phyloP scores from a whole-genome alignment of 2,797 vertebrate species.

The Cossypha polioptera region DNA sequence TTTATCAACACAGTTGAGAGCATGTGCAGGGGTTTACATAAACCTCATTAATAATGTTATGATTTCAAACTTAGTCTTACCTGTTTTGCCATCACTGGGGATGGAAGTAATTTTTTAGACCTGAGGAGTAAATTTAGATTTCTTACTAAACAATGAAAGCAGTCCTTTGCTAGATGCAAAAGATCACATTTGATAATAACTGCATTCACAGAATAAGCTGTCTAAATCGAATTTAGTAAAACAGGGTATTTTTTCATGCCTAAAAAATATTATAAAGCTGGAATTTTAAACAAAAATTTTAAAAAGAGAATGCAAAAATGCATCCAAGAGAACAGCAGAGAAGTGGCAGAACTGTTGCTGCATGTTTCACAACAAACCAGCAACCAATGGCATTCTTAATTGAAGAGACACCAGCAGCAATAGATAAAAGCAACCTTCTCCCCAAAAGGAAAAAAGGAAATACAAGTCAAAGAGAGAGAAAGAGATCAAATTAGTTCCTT shows the following conservation, averaged over 20 bases:
- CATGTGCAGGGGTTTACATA: background rate
- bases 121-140: background rate
- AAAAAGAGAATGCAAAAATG: background rate
- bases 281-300: background rate
- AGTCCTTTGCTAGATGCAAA: background rate
- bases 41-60: background rate
- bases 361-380: background rate
- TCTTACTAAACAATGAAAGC: background rate
- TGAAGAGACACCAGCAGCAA: background rate
- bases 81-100: background rate
- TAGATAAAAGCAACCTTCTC: background rate
- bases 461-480: background rate
- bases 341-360: background rate
- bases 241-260: background rate
- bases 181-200: background rate
- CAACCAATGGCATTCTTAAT: background rate
- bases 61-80: background rate
- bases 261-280: background rate
- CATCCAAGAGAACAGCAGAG: background rate
- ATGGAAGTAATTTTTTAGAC: background rate
- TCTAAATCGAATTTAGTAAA: background rate
- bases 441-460: background rate
- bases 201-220: background rate
- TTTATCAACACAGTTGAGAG: background rate
- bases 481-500: background rate